Conservation (phyloP, 2,888 invertebrate species). For the Hirtodrosophila cameraria region DNA sequence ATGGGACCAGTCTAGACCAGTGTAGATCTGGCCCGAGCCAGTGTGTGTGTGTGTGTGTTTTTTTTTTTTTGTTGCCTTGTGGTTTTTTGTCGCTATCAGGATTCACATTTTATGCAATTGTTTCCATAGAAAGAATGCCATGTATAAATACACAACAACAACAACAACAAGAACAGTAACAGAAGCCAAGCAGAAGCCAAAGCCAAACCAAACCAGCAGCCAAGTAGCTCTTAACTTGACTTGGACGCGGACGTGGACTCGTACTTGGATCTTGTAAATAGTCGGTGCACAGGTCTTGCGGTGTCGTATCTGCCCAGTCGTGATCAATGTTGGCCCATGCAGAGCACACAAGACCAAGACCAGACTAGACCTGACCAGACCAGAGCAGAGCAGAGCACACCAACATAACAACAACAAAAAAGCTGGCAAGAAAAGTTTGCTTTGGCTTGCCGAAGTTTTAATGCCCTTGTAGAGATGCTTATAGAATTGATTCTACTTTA, state of each 20-base stretch:
- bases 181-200: constrained; percentile 18
- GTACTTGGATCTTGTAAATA: constrained; percentile 34
- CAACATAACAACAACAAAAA: background rate
- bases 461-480: too few relatives aligned
- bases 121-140: constrained; percentile 67
- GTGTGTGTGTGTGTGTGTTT: too few relatives aligned
- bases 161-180: constrained; percentile 3
- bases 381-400: constrained; percentile 28
- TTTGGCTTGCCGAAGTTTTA: too few relatives aligned
- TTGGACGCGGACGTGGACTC: constrained; percentile 22
- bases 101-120: constrained; percentile 77
- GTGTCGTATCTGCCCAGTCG: constrained; percentile 71
- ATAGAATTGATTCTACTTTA: too few relatives aligned
- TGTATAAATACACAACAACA: constrained; percentile 56
- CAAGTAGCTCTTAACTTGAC: constrained; percentile 61
- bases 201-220: constrained; percentile 38
- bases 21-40: constrained; percentile 17
- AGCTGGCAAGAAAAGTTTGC: too few relatives aligned
- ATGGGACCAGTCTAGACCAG: constrained; percentile 45
- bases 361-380: constrained; percentile 16
- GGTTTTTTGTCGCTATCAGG: constrained; percentile 72
- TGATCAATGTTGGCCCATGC: constrained; percentile 71
- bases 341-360: constrained; percentile 21
- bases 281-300: constrained; percentile 35
- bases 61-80: constrained; percentile 46